These are phyloP conservation scores for Procapra przewalskii DNA, from an alignment of 2,113 vertebrate species.

Conservation along the genomic window DNA sequence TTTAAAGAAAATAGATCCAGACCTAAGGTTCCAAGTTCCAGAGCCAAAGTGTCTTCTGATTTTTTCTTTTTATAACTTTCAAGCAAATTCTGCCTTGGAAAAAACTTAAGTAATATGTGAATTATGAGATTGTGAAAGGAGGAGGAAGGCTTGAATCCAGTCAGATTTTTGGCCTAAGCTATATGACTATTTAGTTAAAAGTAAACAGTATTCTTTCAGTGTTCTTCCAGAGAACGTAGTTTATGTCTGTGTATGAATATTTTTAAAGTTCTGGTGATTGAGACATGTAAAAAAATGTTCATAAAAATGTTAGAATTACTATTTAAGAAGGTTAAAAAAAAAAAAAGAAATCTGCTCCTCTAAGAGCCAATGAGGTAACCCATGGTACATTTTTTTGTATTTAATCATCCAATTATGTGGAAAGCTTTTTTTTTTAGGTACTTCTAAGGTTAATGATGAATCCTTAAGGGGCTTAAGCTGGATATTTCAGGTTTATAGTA, in stretches of 20 bases:
- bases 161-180: slow-evolving; percentile 34
- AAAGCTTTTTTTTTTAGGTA: background rate
- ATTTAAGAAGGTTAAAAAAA: background rate
- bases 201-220: background rate
- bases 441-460: background rate
- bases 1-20: slow-evolving; percentile 10
- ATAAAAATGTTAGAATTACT: slow-evolving; percentile 12
- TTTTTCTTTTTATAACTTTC: background rate
- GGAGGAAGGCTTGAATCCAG: slow-evolving; percentile 35
- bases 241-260: background rate
- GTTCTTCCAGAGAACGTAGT: background rate
- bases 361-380: background rate
- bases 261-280: slow-evolving; percentile 14
- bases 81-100: slow-evolving; percentile 40
- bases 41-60: background rate
- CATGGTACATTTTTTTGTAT: background rate
- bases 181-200: slow-evolving; percentile 25
- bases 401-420: background rate
- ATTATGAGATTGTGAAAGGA: slow-evolving; percentile 39
- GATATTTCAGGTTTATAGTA: background rate
- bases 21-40: background rate
- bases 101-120: slow-evolving; percentile 38
- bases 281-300: background rate
- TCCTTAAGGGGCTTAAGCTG: background rate
- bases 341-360: background rate